Evolutionary conservation across 2,113 vertebrate species (phyloP).

Genomic region (Gobius niger): DNA sequence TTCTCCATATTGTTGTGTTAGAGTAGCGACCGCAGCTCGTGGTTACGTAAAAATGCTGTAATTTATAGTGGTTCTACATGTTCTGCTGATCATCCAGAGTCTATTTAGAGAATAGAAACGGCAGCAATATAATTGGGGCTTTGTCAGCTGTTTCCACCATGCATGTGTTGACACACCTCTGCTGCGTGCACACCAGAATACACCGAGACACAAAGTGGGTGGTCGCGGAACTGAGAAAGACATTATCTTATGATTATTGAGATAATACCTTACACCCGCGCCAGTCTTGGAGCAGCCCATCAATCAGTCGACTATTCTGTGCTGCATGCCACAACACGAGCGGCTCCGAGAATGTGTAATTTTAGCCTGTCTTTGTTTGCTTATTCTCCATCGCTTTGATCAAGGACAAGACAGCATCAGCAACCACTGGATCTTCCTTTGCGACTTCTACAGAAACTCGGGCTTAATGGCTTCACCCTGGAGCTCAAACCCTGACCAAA

Average conservation of each 20-base stretch:
- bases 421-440: conserved; percentile 58
- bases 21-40: conserved; percentile 61
- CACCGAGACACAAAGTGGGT: conserved; percentile 60
- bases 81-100: conserved; percentile 72
- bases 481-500: conserved; percentile 43
- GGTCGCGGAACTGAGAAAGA: conserved; percentile 71
- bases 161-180: conserved; percentile 70
- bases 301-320: conserved; percentile 72
- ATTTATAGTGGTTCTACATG: conserved; percentile 68
- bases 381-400: conserved; percentile 67
- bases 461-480: conserved; percentile 38
- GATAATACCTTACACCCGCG: conserved; percentile 71
- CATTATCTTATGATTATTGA: conserved; percentile 78
- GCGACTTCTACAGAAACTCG: conserved; percentile 52
- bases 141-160: conserved; percentile 75
- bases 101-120: conserved; percentile 72
- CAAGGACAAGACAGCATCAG: conserved; percentile 66
- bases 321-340: conserved; percentile 67
- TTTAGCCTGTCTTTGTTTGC: conserved; percentile 73
- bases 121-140: conserved; percentile 71
- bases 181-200: conserved; percentile 55
- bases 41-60: conserved; percentile 70
- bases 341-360: conserved; percentile 67
- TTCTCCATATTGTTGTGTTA: conserved; percentile 72
- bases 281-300: conserved; percentile 69